These are phyloP conservation scores for Eupithecia subumbrata DNA, from an alignment of 2,888 invertebrate species.

Conservation along the genomic window DNA sequence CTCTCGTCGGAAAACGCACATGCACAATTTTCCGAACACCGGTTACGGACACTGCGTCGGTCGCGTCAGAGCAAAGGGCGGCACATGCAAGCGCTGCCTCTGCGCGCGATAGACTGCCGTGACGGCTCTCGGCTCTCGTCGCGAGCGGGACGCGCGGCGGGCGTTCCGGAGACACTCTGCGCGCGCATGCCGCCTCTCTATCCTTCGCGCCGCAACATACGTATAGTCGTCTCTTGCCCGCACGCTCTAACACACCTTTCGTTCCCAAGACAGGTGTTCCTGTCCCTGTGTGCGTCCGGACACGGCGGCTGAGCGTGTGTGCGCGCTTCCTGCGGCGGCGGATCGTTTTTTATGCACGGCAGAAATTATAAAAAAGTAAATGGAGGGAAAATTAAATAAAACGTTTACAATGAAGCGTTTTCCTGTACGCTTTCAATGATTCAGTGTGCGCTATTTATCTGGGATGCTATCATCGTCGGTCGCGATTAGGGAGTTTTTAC, in stretches of 20 bases:
- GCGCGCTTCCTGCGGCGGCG: conserved; percentile 81
- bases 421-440: conserved; percentile 83
- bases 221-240: conserved; percentile 65
- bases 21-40: conserved; percentile 84
- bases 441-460: conserved; percentile 80
- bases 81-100: conserved; percentile 77
- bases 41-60: conserved; percentile 82
- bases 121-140: conserved; percentile 66
- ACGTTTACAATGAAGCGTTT: conserved; percentile 84
- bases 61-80: conserved; percentile 78
- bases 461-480: conserved; percentile 65
- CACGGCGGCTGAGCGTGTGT: conserved; percentile 64
- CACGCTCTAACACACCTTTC: conserved; percentile 81
- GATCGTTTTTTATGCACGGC: conserved; percentile 83
- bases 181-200: conserved; percentile 75
- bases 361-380: conserved; percentile 84
- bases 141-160: conserved; percentile 82
- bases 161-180: conserved; percentile 73
- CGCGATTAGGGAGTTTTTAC: conserved; percentile 74
- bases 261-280: conserved; percentile 83
- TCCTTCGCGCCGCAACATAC: conserved; percentile 56
- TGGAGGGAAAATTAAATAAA: conserved; percentile 84
- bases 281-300: conserved; percentile 78
- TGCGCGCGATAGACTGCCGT: conserved; percentile 82
- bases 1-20: conserved; percentile 82